phyloP scores from a whole-genome alignment of 30 jellyfish, hydroid and myxozoan species.

The Aurelia aurita region DNA sequence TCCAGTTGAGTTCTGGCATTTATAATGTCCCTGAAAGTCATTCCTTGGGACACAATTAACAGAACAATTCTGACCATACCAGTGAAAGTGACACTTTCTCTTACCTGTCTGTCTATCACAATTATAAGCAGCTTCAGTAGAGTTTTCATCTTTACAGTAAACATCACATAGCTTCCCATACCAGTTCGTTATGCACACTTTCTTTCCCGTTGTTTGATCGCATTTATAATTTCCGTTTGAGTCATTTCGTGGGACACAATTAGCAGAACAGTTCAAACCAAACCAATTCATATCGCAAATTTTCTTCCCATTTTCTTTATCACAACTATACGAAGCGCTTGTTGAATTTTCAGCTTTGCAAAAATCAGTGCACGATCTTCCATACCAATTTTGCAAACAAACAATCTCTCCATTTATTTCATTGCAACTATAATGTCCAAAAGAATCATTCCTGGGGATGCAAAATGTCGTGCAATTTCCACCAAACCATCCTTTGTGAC shows the following conservation, averaged over 20 bases:
- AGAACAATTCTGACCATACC: conserved; percentile 52
- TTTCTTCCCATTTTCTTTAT: conserved; percentile 28
- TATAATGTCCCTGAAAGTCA: conserved; percentile 58
- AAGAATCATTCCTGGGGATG: not conserved
- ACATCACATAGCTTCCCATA: conserved; percentile 37
- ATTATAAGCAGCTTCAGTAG: not conserved
- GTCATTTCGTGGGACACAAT: conserved; percentile 11
- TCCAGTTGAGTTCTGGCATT: conserved; percentile 51
- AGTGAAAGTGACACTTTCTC: conserved; percentile 13
- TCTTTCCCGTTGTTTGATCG: conserved; percentile 33
- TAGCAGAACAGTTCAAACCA: conserved; percentile 29
- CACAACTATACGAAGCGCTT: conserved; percentile 26
- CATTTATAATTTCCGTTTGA: conserved; percentile 43
- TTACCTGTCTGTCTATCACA: conserved; percentile 18
- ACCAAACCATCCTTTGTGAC: not conserved
- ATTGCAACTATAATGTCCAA: conserved; percentile 23
- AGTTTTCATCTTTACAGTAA: conserved; percentile 36
- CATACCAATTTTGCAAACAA: conserved; percentile 30
- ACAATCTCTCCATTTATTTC: not conserved
- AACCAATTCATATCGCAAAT: conserved; percentile 46
- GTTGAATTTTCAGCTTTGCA: conserved; percentile 12
- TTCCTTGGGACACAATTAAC: conserved; percentile 10
- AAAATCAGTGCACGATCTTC: not conserved
- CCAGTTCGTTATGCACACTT: conserved; percentile 36
- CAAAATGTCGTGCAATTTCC: not conserved